Conservation (phyloP, 2,888 invertebrate species). For the Deroplatys truncata region DNA sequence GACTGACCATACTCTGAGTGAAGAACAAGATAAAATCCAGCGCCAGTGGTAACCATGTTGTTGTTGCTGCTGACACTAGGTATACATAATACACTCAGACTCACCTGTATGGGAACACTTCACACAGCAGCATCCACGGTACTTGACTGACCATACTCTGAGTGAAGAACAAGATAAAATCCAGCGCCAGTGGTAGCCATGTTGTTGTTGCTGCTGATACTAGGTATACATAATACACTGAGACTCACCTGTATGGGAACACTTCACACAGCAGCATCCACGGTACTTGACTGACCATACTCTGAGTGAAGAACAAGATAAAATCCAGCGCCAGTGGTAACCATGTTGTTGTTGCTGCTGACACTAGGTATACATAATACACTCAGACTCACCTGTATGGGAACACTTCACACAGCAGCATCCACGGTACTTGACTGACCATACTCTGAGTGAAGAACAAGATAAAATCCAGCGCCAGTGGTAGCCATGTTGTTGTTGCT, state of each 20-base stretch:
- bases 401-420: slow-evolving; percentile 51
- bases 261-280: slow-evolving; percentile 53
- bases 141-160: slow-evolving; percentile 45
- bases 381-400: slow-evolving; percentile 37
- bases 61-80: too few relatives aligned
- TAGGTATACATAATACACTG: too few relatives aligned
- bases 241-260: slow-evolving; percentile 39
- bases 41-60: slow-evolving; percentile 39
- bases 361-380: too few relatives aligned
- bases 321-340: slow-evolving; percentile 46
- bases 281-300: slow-evolving; percentile 46
- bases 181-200: slow-evolving; percentile 43
- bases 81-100: too few relatives aligned
- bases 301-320: slow-evolving; percentile 43
- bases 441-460: slow-evolving; percentile 45
- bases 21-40: slow-evolving; percentile 46
- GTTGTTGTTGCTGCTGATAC: too few relatives aligned
- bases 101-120: slow-evolving; percentile 46
- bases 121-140: slow-evolving; percentile 51
- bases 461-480: slow-evolving; percentile 46
- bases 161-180: slow-evolving; percentile 46
- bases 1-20: slow-evolving; percentile 44
- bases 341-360: slow-evolving; percentile 12
- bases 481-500: slow-evolving; percentile 46
- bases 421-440: slow-evolving; percentile 48